These are phyloP conservation scores for Intellagama lesueurii DNA, from an alignment of 2,797 vertebrate genomes.

Conservation along the genomic window DNA sequence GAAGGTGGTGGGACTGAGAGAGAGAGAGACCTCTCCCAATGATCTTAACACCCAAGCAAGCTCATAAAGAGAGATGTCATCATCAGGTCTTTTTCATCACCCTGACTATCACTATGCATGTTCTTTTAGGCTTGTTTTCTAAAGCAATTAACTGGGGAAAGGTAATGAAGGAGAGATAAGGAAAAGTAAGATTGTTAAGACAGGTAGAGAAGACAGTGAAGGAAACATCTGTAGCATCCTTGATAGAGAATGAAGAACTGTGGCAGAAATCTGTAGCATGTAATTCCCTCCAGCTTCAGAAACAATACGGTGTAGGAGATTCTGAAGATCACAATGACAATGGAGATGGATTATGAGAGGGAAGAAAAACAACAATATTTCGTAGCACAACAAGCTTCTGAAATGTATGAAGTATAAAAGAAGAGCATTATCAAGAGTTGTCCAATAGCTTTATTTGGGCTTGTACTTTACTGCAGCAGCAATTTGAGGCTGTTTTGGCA, in stretches of 20 bases:
- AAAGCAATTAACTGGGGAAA: neutral
- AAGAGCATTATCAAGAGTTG: neutral
- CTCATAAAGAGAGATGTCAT: too few species aligned
- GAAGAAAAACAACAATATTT: neutral
- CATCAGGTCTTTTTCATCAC: too few species aligned
- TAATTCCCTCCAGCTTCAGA: constrained; percentile 37
- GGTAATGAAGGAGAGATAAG: neutral
- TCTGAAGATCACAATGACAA: constrained; percentile 9
- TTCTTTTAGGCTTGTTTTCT: neutral
- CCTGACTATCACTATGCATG: neutral
- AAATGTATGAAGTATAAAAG: neutral
- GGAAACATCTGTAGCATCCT: constrained; percentile 15
- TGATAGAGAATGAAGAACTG: constrained; percentile 18
- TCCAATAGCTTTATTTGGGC: neutral
- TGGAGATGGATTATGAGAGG: neutral
- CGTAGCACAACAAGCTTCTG: neutral
- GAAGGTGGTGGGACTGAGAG: too few species aligned
- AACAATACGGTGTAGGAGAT: constrained; percentile 45
- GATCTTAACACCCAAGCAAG: neutral
- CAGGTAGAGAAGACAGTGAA: neutral
- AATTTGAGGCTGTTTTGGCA: neutral
- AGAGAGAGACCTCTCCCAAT: too few species aligned
- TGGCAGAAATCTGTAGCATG: neutral
- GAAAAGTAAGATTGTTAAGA: neutral
- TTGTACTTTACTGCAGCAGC: neutral